Evolutionary conservation across 2,888 invertebrate species (phyloP), one percentile per base, ranked within the genome.

Genomic region (Caenorhabditis sp.): DNA sequence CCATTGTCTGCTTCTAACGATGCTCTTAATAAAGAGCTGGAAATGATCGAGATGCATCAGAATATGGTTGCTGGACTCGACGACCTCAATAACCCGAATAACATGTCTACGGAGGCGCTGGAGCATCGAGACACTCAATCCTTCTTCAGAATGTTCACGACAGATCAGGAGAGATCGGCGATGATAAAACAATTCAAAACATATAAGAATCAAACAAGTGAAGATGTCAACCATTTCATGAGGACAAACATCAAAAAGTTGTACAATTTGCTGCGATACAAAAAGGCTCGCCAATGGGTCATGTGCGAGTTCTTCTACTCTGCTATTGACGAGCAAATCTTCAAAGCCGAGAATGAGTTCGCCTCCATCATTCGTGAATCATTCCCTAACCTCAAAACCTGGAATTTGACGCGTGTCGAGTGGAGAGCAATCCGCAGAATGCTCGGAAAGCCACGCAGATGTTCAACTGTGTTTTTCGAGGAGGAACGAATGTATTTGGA

Each of bases 281-380:
- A 99, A 0, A 98, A 98, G 98, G 85, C 88, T 7, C 82, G 87
- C 49, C 87, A 90, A 61, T 92, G 90, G 86, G 98, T 98, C 10
- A 98, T 97, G 93, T 98, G 97, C 93, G 99, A 99, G 93, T 99
- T 97, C 95, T 99, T 99, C 93, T 99, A 99, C 93, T 98, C 98
- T 89, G 98, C 97, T 92, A 95, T 99, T 89, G 99, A 99, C 92
- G 94, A 94, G 94, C 95, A 93, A 93, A 94, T 99, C 47, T 98
- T 99, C 93, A 95, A 96, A 88, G 97, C 96, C 47, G 97, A 97
- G 92, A 98, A 98, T 93, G 98, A 99, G 93, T 98, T 98, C 92
- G 95, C 95, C 93, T 95, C 96, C 86, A 97, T 97, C 10, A 16
- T 99, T 49, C 95, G 95, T 92, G 98, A 98, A 93, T 95, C 96